phyloP scores from a whole-genome alignment of 2,888 invertebrate genomes.

The Drosophila lacicola region DNA sequence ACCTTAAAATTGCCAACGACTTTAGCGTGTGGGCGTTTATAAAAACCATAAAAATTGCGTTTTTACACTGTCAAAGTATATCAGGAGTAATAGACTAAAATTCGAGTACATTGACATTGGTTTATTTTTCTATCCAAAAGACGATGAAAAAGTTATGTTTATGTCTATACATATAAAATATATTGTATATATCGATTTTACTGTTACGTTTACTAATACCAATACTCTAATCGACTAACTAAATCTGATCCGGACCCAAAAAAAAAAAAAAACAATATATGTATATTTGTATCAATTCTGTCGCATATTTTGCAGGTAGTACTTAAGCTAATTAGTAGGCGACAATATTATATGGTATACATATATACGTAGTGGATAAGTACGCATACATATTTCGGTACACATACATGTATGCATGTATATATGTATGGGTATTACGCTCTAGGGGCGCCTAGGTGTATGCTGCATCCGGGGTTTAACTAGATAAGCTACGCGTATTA shows the following conservation, averaged over 20 bases:
- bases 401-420: slow-evolving; percentile 13
- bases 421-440: slow-evolving; percentile 27
- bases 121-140: slow-evolving; percentile 69
- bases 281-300: background rate
- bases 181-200: slow-evolving; percentile 9
- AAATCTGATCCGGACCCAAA: slow-evolving; percentile 37
- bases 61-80: slow-evolving; percentile 84
- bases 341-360: slow-evolving; percentile 29
- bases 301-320: slow-evolving; percentile 17
- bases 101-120: slow-evolving; percentile 82
- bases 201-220: slow-evolving; percentile 32
- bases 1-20: slow-evolving; percentile 83
- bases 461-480: slow-evolving; percentile 41
- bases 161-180: slow-evolving; percentile 2
- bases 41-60: slow-evolving; percentile 60
- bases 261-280: slow-evolving; percentile 5
- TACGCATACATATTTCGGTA: slow-evolving; percentile 6
- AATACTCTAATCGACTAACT: slow-evolving; percentile 40
- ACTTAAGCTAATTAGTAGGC: slow-evolving; percentile 51
- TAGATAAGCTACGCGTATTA: slow-evolving; percentile 53
- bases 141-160: slow-evolving; percentile 37
- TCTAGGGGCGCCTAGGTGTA: slow-evolving; percentile 44
- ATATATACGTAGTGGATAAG: slow-evolving; percentile 28
- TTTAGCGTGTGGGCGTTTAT: slow-evolving; percentile 61
- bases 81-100: slow-evolving; percentile 84